These are phyloP conservation scores for Acipenser ruthenus DNA, from an alignment of 2,797 vertebrate genomes.

Conservation along the genomic window DNA sequence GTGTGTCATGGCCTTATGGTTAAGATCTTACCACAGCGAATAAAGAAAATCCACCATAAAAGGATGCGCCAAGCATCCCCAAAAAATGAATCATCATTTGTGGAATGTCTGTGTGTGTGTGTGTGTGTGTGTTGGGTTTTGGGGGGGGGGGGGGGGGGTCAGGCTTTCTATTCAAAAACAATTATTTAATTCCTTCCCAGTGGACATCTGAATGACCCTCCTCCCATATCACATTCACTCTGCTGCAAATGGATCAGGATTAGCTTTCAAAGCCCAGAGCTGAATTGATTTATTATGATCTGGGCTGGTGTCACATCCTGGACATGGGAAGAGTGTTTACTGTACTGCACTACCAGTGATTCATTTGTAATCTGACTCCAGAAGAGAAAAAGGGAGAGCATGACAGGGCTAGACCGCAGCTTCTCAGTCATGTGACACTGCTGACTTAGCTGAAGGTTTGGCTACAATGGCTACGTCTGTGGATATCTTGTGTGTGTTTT, in stretches of 20 bases:
- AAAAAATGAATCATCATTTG: constrained; percentile 20
- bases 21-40: neutral
- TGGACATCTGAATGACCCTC: constrained; percentile 29
- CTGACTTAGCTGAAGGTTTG: constrained; percentile 17
- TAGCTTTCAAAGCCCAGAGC: constrained; percentile 38
- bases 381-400: constrained; percentile 15
- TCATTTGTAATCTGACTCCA: constrained; percentile 31
- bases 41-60: neutral
- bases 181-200: constrained; percentile 23
- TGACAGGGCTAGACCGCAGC: constrained; percentile 14
- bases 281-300: constrained; percentile 37
- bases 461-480: neutral
- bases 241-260: constrained; percentile 29
- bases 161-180: constrained; percentile 24
- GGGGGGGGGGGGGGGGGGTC: neutral
- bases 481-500: too few relatives aligned
- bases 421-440: constrained; percentile 8
- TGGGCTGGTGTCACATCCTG: constrained; percentile 40
- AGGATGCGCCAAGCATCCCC: neutral
- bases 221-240: constrained; percentile 40
- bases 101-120: constrained; percentile 8
- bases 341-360: constrained; percentile 26
- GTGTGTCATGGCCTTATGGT: too few relatives aligned
- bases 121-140: constrained; percentile 16
- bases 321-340: constrained; percentile 35